Percentiles rank a stretch among this genome's conserved stretches.
Evolutionary conservation across 2,797 vertebrate species (phyloP).

Genomic region (Cryptoblepharus egeriae): DNA sequence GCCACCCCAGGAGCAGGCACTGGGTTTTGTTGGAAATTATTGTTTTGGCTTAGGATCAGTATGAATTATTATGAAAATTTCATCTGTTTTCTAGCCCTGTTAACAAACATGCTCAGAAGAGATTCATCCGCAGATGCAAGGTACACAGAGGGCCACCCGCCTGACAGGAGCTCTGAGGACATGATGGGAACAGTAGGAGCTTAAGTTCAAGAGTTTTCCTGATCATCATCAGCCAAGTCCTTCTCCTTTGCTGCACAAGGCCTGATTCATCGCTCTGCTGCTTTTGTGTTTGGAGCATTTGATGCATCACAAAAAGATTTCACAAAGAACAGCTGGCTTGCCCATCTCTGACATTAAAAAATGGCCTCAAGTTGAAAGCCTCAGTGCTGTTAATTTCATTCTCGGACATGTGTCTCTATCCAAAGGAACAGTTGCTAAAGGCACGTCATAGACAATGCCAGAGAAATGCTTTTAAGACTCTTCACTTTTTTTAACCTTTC

Average conservation of each 20-base stretch:
- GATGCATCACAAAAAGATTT: constrained; percentile 4
- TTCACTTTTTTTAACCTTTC: background rate
- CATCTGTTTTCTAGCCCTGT: too few species aligned
- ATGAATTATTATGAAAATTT: background rate
- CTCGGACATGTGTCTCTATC: background rate
- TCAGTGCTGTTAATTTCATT: background rate
- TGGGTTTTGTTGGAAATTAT: background rate
- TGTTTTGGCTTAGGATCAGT: background rate
- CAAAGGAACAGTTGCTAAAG: background rate
- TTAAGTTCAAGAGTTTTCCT: constrained; percentile 11
- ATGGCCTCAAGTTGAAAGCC: background rate
- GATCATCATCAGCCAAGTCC: background rate
- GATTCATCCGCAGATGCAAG: too few species aligned
- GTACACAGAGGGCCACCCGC: background rate
- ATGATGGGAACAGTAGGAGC: background rate
- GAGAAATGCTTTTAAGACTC: background rate
- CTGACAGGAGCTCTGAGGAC: background rate
- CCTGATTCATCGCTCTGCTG: constrained; percentile 9
- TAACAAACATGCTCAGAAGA: too few species aligned
- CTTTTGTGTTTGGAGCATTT: constrained; percentile 2
- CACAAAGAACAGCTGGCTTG: background rate
- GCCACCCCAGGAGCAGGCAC: too few species aligned
- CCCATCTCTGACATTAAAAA: background rate
- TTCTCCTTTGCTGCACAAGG: background rate
- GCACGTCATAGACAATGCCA: background rate